Percentiles rank a stretch among this genome's conserved stretches.
These are phyloP conservation scores for Ardeotis arabs DNA, from an alignment of 2,113 vertebrate species.

Conservation along the genomic window DNA sequence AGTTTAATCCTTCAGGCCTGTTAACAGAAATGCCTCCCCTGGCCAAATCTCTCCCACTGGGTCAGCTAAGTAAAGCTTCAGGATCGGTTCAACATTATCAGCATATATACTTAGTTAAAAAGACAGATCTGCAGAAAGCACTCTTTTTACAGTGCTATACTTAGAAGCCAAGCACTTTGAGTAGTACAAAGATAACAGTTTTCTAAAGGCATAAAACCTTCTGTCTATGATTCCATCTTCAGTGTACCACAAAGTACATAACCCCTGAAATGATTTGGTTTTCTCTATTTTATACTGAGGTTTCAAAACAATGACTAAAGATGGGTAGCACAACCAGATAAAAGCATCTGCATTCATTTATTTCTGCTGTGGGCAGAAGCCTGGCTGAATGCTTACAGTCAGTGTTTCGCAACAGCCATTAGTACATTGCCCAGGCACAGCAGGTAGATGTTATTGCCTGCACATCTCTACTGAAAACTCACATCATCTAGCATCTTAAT, in stretches of 20 bases:
- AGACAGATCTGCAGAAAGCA: background rate
- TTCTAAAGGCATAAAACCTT: slow-evolving; percentile 27
- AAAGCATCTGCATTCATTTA: slow-evolving; percentile 61
- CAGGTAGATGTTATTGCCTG: background rate
- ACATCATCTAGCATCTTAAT: background rate
- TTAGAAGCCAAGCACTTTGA: background rate
- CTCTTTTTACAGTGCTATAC: background rate
- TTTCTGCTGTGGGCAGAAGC: slow-evolving; percentile 55
- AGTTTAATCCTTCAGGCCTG: background rate
- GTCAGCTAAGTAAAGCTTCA: background rate
- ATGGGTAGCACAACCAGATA: slow-evolving; percentile 7
- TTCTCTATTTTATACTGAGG: slow-evolving; percentile 39
- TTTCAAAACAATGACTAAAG: slow-evolving; percentile 31
- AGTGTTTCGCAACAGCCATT: slow-evolving; percentile 5
- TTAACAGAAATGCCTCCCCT: background rate
- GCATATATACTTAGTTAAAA: background rate
- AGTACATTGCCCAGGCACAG: background rate
- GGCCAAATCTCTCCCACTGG: background rate
- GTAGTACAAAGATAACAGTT: background rate
- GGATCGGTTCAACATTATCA: background rate
- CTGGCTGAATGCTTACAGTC: slow-evolving; percentile 41
- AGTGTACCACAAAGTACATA: slow-evolving; percentile 44
- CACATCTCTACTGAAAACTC: background rate
- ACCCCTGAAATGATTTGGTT: slow-evolving; percentile 9
- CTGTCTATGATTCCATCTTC: slow-evolving; percentile 31